phyloP scores from a whole-genome alignment of 2,113 vertebrate species.

The Heptranchias perlo region DNA sequence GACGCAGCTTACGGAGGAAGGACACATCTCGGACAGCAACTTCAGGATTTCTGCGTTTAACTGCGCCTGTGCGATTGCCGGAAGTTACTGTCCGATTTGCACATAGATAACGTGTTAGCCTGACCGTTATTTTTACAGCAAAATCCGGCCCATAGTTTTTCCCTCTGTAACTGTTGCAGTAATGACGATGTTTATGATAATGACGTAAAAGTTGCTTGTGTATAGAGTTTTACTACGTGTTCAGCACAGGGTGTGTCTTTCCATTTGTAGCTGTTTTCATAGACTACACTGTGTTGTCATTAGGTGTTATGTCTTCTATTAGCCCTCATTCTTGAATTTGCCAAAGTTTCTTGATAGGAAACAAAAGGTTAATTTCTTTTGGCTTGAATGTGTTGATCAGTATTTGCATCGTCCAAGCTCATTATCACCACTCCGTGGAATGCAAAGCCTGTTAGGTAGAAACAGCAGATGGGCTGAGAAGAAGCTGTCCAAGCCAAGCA shows the following conservation, averaged over 20 bases:
- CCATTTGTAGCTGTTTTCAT: background rate
- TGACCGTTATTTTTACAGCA: too few species aligned
- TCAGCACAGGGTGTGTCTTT: background rate
- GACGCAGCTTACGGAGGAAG: too few species aligned
- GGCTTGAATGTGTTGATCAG: background rate
- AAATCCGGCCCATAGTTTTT: too few species aligned
- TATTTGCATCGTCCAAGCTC: slow-evolving; percentile 27
- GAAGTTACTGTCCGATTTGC: too few species aligned
- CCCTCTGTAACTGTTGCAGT: background rate
- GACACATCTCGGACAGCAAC: too few species aligned
- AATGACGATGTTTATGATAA: background rate
- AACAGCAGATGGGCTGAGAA: slow-evolving; percentile 32
- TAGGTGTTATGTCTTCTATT: too few species aligned
- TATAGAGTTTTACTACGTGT: background rate
- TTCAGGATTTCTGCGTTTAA: too few species aligned
- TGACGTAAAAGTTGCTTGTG: background rate
- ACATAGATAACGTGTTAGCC: too few species aligned
- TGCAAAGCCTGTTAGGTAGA: slow-evolving; percentile 31
- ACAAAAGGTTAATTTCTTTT: slow-evolving; percentile 32
- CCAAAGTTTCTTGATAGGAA: background rate
- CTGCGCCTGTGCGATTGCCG: too few species aligned
- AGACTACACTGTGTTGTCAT: background rate
- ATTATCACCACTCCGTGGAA: slow-evolving; percentile 31
- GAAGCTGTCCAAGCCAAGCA: background rate
- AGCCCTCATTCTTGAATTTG: too few species aligned